A percentile compares a stretch with the other conserved stretches of the same genome.
Conservation (phyloP, 2,888 invertebrate species). For the Tiliacea aurago region DNA sequence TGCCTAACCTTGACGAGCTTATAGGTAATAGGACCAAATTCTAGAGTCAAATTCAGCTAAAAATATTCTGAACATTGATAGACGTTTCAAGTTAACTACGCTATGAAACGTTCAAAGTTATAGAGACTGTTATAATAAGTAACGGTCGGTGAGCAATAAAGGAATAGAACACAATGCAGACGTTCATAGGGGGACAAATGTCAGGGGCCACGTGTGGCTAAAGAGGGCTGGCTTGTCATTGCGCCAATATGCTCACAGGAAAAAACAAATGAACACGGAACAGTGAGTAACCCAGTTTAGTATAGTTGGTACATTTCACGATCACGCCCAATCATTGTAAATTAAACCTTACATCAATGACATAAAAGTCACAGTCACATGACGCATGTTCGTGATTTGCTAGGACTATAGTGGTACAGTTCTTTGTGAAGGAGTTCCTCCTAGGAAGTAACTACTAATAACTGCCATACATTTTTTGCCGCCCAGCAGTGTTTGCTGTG, state of each 20-base stretch:
- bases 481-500: not conserved
- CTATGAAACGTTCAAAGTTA: not conserved
- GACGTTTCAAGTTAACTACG: not conserved
- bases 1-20: not conserved
- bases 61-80: not conserved
- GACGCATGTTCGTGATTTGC: too few relatives aligned
- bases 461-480: not conserved
- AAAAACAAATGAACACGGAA: slow-evolving; percentile 28
- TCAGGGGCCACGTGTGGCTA: slow-evolving; percentile 20
- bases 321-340: not conserved
- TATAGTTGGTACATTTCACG: not conserved
- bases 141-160: slow-evolving; percentile 6
- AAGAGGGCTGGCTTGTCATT: slow-evolving; percentile 22
- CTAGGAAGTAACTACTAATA: too few relatives aligned
- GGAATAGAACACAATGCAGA: slow-evolving; percentile 1
- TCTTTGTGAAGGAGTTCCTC: not conserved
- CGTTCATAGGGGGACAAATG: slow-evolving; percentile 23
- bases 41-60: not conserved
- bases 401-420: too few relatives aligned
- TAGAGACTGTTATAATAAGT: slow-evolving; percentile 5
- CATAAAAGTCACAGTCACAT: not conserved
- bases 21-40: not conserved
- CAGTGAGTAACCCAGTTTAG: slow-evolving; percentile 1
- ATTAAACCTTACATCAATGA: not conserved
- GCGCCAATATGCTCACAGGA: slow-evolving; percentile 18